These are phyloP conservation scores for Drosophila quinaria DNA, from an alignment of 2,888 invertebrate species.

Conservation along the genomic window DNA sequence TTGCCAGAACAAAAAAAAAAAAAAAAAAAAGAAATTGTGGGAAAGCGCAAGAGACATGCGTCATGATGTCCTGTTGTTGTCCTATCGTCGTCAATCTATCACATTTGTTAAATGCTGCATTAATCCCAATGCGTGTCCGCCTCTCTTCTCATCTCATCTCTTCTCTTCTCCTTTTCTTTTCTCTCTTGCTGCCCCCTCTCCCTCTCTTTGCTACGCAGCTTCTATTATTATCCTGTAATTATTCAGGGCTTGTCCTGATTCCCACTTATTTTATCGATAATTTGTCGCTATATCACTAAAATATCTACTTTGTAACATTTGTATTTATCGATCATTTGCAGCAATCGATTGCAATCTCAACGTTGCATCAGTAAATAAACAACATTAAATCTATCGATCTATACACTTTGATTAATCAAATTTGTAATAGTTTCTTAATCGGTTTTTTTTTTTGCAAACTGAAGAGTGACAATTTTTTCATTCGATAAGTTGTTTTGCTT, in stretches of 20 bases:
- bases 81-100: slow-evolving; percentile 75
- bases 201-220: too few relatives aligned
- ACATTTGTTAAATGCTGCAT: slow-evolving; percentile 74
- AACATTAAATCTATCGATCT: neutral
- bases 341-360: neutral
- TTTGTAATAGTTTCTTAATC: neutral
- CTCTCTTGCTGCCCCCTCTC: neutral
- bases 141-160: neutral
- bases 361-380: neutral
- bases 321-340: neutral
- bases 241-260: neutral
- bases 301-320: too few relatives aligned
- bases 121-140: slow-evolving; percentile 55
- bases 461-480: neutral
- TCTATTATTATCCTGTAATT: neutral
- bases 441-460: neutral
- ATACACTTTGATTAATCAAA: neutral
- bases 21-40: slow-evolving; percentile 1
- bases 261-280: neutral
- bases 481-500: neutral
- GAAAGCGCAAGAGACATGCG: slow-evolving; percentile 18
- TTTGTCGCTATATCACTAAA: too few relatives aligned
- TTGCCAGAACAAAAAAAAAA: slow-evolving; percentile 49
- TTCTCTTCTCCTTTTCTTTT: neutral
- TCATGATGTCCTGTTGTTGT: slow-evolving; percentile 29